phyloP scores from a whole-genome alignment of 1,140 invertebrate species.

The Metaphire vulgaris region DNA sequence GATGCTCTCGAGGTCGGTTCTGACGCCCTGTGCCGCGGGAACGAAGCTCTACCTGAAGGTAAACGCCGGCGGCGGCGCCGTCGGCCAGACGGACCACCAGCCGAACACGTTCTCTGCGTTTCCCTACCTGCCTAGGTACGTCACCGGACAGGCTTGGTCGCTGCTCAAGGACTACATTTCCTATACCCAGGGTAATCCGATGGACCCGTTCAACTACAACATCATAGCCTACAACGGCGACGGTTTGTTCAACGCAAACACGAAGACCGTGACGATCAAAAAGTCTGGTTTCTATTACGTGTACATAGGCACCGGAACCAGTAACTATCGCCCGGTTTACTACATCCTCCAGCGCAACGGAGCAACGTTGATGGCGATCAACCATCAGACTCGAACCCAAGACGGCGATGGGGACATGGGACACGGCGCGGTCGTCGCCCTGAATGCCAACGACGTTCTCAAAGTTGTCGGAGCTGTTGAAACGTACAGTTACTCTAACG shows the following conservation, averaged over 20 bases:
- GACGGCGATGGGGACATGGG: neutral
- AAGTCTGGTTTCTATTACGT: neutral
- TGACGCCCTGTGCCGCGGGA: neutral
- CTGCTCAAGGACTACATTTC: neutral
- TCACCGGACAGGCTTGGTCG: neutral
- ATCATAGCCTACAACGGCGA: neutral
- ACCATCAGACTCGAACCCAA: neutral
- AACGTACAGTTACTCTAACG: neutral
- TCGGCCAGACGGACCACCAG: neutral
- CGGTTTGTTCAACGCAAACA: neutral
- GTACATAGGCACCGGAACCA: neutral
- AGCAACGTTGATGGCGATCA: neutral
- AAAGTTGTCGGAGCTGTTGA: neutral
- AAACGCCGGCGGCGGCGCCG: too few relatives aligned
- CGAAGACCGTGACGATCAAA: neutral
- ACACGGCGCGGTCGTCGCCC: neutral
- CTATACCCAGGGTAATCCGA: too few relatives aligned
- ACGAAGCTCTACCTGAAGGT: neutral
- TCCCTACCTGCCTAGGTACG: neutral
- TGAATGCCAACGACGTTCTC: neutral
- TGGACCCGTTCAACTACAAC: neutral
- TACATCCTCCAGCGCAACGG: neutral
- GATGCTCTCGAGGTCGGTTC: neutral
- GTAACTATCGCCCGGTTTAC: neutral
- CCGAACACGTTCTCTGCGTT: neutral